These are phyloP conservation scores for Cenopis cana DNA, from an alignment of 2,888 invertebrate genomes.

Conservation along the genomic window DNA sequence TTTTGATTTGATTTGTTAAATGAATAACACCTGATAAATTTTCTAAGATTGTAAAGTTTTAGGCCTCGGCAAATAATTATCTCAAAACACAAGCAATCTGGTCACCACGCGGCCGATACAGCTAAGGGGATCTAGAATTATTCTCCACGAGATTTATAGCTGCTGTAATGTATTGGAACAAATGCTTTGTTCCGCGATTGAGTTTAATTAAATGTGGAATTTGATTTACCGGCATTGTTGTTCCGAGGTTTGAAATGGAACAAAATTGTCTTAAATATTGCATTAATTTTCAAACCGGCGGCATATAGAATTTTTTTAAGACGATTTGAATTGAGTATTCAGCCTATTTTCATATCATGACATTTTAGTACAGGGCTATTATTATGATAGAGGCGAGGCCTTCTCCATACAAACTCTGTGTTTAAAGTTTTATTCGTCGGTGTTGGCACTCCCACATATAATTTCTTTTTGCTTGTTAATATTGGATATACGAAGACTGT, in stretches of 20 bases:
- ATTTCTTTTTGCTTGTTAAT: no score
- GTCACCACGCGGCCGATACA: conserved; percentile 14
- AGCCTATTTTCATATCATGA: no score
- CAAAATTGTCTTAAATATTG: neutral
- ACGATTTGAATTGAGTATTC: no score
- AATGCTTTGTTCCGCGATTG: conserved; percentile 43
- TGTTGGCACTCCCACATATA: no score
- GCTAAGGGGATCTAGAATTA: conserved; percentile 32
- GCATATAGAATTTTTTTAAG: neutral
- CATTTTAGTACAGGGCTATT: no score
- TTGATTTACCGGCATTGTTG: conserved; percentile 38
- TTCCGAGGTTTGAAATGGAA: neutral
- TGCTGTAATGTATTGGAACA: conserved; percentile 43
- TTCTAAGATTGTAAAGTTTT: neutral
- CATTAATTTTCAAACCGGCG: neutral
- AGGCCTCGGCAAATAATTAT: neutral
- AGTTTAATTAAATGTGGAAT: conserved; percentile 42
- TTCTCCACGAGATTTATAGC: conserved; percentile 38
- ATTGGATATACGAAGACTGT: no score
- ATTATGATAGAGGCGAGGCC: no score
- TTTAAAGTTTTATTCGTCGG: no score
- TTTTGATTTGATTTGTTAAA: no score
- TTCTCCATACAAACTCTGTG: no score
- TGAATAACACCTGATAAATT: neutral
- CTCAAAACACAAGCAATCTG: neutral